Conservation (phyloP, 2,888 invertebrate species). For the Ormyrus thymus region DNA sequence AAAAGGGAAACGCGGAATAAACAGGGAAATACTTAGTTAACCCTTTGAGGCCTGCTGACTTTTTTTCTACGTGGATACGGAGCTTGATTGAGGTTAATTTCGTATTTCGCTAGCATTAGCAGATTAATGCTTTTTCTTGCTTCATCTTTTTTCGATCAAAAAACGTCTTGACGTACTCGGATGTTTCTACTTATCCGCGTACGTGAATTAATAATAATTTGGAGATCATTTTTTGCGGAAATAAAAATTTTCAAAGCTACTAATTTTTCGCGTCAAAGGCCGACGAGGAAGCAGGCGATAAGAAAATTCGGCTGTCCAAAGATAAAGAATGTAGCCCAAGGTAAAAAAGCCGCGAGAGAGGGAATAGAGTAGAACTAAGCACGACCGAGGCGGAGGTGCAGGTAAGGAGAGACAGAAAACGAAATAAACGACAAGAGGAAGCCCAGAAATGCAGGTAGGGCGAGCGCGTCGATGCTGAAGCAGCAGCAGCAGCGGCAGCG, state of each 20-base stretch:
- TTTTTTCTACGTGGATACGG: too few relatives aligned
- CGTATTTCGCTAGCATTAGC: too few relatives aligned
- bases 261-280: neutral
- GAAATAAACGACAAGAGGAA: constrained; percentile 31
- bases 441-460: neutral
- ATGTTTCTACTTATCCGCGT: too few relatives aligned
- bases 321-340: neutral
- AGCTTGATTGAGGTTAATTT: too few relatives aligned
- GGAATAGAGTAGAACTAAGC: neutral
- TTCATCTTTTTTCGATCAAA: too few relatives aligned
- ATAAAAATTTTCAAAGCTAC: neutral
- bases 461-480: neutral
- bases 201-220: neutral
- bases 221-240: neutral
- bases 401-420: constrained; percentile 24
- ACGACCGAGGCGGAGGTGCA: constrained; percentile 2
- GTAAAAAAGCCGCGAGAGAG: constrained; percentile 6
- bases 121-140: too few relatives aligned
- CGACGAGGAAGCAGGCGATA: neutral
- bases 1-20: constrained; percentile 22
- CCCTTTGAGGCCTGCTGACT: constrained; percentile 11
- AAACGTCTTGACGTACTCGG: too few relatives aligned
- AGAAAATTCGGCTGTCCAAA: neutral
- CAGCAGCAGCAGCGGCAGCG: neutral
- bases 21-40: constrained; percentile 29